Evolutionary conservation across 1,140 invertebrate species (phyloP), one percentile per base, ranked within the genome.

Genomic region (Platyscapa corneri): DNA sequence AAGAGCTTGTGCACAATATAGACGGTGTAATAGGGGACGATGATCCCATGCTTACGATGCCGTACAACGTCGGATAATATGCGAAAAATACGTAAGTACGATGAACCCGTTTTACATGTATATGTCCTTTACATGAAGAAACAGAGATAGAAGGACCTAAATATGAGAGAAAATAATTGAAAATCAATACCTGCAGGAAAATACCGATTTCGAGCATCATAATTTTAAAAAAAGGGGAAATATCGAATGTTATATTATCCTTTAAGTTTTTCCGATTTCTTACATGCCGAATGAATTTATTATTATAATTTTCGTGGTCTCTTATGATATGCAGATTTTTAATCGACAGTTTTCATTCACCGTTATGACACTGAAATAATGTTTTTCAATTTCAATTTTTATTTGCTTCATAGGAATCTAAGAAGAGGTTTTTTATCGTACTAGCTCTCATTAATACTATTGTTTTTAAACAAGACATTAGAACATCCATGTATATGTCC

Each of bases 51-150:
- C 64, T 14, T 70, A 32, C 14, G 20, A 32, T 23, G 34, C 7
- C 23, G 14, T 23, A 72, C 16, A 34, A 75, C 49, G 27, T 20
- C n/a, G 49, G 3, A 64, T 56, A 42, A 49, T 77, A 53, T 37
- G 8, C 56, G 74, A 83, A 83, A 83, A 83, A 83, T 64, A 67
- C 42, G 20, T 23, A 77, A 49, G 83, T 79, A 32, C 83, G 27
- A 84, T 72, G 76, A 84, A 84, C 83, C 76, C 72, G 74, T 79
- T 60, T n/a, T n/a, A 18, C 14, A 23, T 12, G 64, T 64, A 72
- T 32, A 42, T 77, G 60, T 77, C 74, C 74, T 83, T 78, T 39
- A 10, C 60, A 53, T 49, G 27, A 53, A 32, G 49, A 49, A n/a
- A 65, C n/a, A 67, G 27, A 14, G 72, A 5, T 5, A 46, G 42